These are phyloP conservation scores for Carposina sasakii DNA, from an alignment of 1,140 invertebrate species.

Conservation along the genomic window DNA sequence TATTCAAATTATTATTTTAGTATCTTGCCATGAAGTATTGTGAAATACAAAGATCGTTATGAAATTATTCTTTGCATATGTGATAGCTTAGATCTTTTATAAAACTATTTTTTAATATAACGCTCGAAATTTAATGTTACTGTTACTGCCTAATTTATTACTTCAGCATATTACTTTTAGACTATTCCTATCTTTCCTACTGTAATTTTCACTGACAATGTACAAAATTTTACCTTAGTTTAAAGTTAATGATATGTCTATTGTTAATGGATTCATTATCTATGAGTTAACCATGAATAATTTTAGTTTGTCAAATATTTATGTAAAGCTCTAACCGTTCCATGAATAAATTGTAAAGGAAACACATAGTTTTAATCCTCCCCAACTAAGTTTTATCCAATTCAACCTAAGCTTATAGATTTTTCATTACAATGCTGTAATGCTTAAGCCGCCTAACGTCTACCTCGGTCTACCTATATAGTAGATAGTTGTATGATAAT, in stretches of 20 bases:
- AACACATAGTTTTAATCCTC: slow-evolving; percentile 24
- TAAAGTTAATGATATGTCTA: slow-evolving; percentile 20
- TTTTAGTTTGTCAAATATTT: slow-evolving; percentile 54
- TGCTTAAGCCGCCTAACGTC: background rate
- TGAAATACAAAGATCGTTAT: slow-evolving; percentile 47
- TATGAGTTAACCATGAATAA: slow-evolving; percentile 60
- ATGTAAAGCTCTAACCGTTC: slow-evolving; percentile 59
- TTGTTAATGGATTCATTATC: slow-evolving; percentile 47
- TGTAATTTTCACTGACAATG: slow-evolving; percentile 36
- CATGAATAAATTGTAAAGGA: slow-evolving; percentile 65
- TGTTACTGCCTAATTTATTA: slow-evolving; percentile 37
- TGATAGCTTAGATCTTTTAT: slow-evolving; percentile 65
- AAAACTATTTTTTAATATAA: slow-evolving; percentile 29
- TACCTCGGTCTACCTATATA: background rate
- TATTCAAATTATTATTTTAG: slow-evolving; percentile 48
- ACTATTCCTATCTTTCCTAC: slow-evolving; percentile 6
- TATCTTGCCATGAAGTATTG: slow-evolving; percentile 69
- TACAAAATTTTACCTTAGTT: slow-evolving; percentile 60
- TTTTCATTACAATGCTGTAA: background rate
- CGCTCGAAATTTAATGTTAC: slow-evolving; percentile 15
- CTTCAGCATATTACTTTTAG: slow-evolving; percentile 28
- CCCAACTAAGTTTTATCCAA: background rate
- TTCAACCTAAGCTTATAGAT: background rate
- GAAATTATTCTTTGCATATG: slow-evolving; percentile 54
- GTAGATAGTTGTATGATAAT: too few species aligned